Base-by-base conservation (phyloP, 2,797 vertebrate species). In the Chiroxiphia lanceolata region DNA sequence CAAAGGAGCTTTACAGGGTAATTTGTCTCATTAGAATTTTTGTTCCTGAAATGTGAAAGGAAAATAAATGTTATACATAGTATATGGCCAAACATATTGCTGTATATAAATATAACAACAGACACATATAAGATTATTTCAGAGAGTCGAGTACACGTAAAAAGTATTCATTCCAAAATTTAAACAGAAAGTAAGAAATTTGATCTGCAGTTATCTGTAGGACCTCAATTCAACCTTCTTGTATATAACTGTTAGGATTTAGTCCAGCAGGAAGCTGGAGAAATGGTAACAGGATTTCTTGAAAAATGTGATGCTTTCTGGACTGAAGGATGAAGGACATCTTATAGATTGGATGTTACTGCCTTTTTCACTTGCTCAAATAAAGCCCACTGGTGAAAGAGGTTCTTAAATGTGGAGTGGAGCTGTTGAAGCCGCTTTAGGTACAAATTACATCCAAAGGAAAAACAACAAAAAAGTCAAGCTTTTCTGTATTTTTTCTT, bases 11-110 rank as follows among this genome's bases (percentile, higher is more conserved):
- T 88, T 81, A 70, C 70, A 64, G 67, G 75, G 27, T 78, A 77
- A 94, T 91, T 93, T 89, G 51, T 94, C 70, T 95, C 72, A 76
- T 91, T 93, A 84, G 69, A 87, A 56, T 82, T 76, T 89, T 90
- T 92, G 10, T 69, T 90, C 19, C 34, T 81, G 40, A 92, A 89
- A 65, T 94, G 26, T 38, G 42, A 83, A 91, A 84, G 25, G 12
- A 93, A 94, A 93, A 47, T 40, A 80, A 74, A 69, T 60, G 42
- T 42, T 64, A 42, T 33, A 48, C 18, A 31, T 38, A 48, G 3
- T 50, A 82, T 76, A 45, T 53, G 42, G 77, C 16, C 38, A 65
- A 68, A 89, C 31, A 22, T 53, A 72, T 53, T 51, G 33, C 22
- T 72, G 14, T n/a, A 36, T 56, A 59, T 56, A 74, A 90, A 65